Percentiles rank a stretch among this genome's conserved stretches.
phyloP scores from a whole-genome alignment of 2,797 vertebrate genomes.

The Aotus griseimembra region DNA sequence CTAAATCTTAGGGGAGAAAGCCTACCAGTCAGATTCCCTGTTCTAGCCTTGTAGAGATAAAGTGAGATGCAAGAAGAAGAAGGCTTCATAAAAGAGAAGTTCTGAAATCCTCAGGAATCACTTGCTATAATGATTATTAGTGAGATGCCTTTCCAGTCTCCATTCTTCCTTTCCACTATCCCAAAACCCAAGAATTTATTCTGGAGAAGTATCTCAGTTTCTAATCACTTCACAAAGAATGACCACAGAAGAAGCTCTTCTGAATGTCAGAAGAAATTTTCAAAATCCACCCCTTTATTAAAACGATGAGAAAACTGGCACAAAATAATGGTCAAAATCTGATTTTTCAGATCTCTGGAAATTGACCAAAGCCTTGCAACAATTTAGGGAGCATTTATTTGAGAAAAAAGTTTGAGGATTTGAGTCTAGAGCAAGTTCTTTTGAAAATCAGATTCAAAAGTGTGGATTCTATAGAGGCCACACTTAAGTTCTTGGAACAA shows the following conservation, averaged over 20 bases:
- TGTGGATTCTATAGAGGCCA: no score
- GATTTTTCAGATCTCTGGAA: background rate
- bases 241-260: background rate
- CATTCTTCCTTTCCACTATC: background rate
- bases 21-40: background rate
- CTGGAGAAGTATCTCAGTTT: background rate
- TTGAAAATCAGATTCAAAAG: no score
- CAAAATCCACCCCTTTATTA: background rate
- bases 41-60: background rate
- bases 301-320: background rate
- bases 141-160: background rate
- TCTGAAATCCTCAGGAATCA: background rate
- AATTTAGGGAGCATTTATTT: background rate
- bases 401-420: background rate
- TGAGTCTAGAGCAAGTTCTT: no score
- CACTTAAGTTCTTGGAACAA: no score
- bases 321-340: background rate
- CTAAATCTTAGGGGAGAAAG: background rate
- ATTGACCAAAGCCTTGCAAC: background rate
- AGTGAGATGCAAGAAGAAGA: background rate
- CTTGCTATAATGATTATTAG: background rate
- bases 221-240: background rate
- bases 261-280: background rate
- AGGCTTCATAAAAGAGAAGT: background rate
- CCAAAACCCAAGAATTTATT: background rate